Evolutionary conservation across 1,140 invertebrate genomes (phyloP).

Genomic region (Ganaspis sp.): DNA sequence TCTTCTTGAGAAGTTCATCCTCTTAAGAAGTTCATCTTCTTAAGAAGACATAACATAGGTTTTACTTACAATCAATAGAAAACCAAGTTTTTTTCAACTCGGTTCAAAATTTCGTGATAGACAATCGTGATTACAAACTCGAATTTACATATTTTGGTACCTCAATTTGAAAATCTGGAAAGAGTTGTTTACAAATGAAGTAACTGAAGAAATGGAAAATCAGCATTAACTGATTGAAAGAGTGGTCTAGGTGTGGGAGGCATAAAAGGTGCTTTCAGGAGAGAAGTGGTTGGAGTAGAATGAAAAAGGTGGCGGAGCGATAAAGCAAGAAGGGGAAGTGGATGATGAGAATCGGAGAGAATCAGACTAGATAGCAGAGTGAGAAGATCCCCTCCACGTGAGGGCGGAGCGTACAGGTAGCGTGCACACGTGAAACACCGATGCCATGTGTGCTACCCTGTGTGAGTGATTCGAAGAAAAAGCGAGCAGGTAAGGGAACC

Average conservation of each 20-base stretch:
- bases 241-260: not conserved
- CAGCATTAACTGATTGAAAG: not conserved
- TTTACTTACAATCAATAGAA: too few species aligned
- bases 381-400: constrained; percentile 47
- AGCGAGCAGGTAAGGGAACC: constrained; percentile 40
- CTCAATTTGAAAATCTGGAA: too few species aligned
- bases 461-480: constrained; percentile 50
- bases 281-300: not conserved
- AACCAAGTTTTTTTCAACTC: too few species aligned
- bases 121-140: too few species aligned
- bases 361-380: constrained; percentile 4
- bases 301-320: constrained; percentile 4
- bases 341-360: constrained; percentile 9
- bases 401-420: constrained; percentile 49
- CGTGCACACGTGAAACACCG: constrained; percentile 37
- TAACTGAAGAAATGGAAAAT: not conserved
- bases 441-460: constrained; percentile 49
- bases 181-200: too few species aligned
- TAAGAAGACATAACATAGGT: too few species aligned
- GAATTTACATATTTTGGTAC: too few species aligned
- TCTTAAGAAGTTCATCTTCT: too few species aligned
- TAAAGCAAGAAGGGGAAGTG: not conserved
- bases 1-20: too few species aligned
- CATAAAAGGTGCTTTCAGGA: constrained; percentile 1
- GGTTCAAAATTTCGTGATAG: too few species aligned